Evolutionary conservation across 2,888 invertebrate genomes (phyloP).

Genomic region (Latheticus oryzae): DNA sequence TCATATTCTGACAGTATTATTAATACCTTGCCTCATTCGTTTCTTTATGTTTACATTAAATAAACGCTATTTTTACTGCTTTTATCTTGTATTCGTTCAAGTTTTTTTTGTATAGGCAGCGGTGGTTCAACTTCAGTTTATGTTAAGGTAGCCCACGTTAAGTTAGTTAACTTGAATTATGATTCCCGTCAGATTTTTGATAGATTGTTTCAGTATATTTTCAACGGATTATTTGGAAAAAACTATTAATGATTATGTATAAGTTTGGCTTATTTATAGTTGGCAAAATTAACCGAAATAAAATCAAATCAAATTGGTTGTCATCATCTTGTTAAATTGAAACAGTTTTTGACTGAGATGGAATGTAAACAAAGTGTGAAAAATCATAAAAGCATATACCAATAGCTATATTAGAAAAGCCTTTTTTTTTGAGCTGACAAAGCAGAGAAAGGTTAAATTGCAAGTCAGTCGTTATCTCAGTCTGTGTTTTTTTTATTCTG

Average conservation of each 20-base stretch:
- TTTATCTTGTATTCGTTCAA: constrained; percentile 18
- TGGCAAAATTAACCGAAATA: too few relatives aligned
- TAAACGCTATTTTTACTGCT: constrained; percentile 52
- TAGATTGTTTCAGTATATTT: constrained; percentile 38
- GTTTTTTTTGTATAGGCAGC: constrained; percentile 30
- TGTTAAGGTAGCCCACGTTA: constrained; percentile 41
- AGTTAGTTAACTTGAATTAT: constrained; percentile 39
- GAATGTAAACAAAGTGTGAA: too few relatives aligned
- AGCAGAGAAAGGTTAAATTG: constrained; percentile 30
- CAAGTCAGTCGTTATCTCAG: constrained; percentile 22
- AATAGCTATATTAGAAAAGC: too few relatives aligned
- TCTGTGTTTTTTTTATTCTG: constrained; percentile 21
- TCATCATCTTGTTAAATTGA: too few relatives aligned
- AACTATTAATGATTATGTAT: constrained; percentile 41
- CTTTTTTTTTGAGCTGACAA: too few relatives aligned
- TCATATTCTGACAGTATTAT: constrained; percentile 59
- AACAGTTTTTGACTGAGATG: too few relatives aligned
- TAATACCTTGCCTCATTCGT: constrained; percentile 54
- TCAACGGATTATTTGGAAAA: constrained; percentile 37
- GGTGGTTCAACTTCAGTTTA: constrained; percentile 30
- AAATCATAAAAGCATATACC: too few relatives aligned
- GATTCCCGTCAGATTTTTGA: constrained; percentile 39
- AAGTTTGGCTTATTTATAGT: too few relatives aligned
- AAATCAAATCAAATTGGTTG: too few relatives aligned
- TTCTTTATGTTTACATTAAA: constrained; percentile 58